A percentile compares a stretch with the other conserved stretches of the same genome.
phyloP scores from a whole-genome alignment of 2,888 invertebrate genomes.

The Diadegma fenestrale region DNA sequence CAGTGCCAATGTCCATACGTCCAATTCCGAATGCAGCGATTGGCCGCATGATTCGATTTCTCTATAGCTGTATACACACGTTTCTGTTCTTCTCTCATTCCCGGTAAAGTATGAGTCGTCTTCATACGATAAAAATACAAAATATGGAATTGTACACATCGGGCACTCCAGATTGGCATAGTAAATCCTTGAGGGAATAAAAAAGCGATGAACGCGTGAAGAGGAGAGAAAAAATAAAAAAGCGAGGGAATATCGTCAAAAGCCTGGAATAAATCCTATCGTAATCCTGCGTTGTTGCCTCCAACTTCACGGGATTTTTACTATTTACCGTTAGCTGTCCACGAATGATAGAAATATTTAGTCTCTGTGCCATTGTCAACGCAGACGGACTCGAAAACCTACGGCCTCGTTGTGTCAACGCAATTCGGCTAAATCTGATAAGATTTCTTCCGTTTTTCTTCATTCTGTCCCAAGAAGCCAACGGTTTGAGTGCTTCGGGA shows the following conservation, averaged over 20 bases:
- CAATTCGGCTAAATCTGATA: neutral
- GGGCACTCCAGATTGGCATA: constrained; percentile 33
- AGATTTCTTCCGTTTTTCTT: neutral
- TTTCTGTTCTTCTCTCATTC: constrained; percentile 76
- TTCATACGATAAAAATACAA: constrained; percentile 65
- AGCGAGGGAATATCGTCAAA: constrained; percentile 49
- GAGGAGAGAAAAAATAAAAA: constrained; percentile 10
- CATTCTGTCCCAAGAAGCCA: neutral
- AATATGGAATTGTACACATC: constrained; percentile 44
- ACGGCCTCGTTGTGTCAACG: constrained; percentile 1
- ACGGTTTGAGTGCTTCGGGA: neutral
- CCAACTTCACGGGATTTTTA: constrained; percentile 81
- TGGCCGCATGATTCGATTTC: constrained; percentile 60
- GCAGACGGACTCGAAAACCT: neutral
- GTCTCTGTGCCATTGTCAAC: neutral
- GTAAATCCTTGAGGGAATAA: constrained; percentile 47
- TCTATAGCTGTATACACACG: constrained; percentile 54
- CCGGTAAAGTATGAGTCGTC: constrained; percentile 75
- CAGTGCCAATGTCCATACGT: constrained; percentile 10
- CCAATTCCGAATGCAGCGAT: constrained; percentile 32
- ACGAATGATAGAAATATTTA: constrained; percentile 51
- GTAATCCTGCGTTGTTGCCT: constrained; percentile 83
- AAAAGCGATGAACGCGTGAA: constrained; percentile 32
- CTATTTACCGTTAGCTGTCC: constrained; percentile 79
- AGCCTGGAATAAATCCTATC: constrained; percentile 83